These are phyloP conservation scores for Acrocephalus scirpaceus DNA, from an alignment of 2,797 vertebrate species.

Conservation along the genomic window DNA sequence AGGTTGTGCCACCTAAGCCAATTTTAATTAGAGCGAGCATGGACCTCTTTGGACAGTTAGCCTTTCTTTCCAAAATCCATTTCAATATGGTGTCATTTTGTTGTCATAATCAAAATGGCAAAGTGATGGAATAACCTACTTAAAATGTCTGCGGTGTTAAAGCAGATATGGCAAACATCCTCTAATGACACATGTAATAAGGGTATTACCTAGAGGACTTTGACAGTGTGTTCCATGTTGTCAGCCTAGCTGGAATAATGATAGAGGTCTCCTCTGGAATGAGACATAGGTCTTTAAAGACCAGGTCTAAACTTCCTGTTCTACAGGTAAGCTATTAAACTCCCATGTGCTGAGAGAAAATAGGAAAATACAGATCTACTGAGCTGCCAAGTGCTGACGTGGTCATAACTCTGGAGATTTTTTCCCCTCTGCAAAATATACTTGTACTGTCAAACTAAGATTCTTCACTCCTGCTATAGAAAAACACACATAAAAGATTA, in stretches of 20 bases:
- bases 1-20: slow-evolving; percentile 84
- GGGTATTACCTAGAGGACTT: slow-evolving; percentile 82
- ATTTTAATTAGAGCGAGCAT: slow-evolving; percentile 86
- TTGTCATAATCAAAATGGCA: slow-evolving; percentile 89
- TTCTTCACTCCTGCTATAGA: background rate
- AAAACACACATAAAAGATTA: background rate
- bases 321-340: slow-evolving; percentile 81
- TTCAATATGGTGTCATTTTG: slow-evolving; percentile 85
- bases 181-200: slow-evolving; percentile 78
- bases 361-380: background rate
- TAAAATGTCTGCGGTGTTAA: slow-evolving; percentile 80
- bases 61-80: slow-evolving; percentile 86
- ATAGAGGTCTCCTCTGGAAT: slow-evolving; percentile 75
- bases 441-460: background rate
- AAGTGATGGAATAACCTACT: slow-evolving; percentile 85
- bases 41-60: slow-evolving; percentile 86
- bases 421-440: slow-evolving; percentile 4
- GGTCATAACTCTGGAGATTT: background rate
- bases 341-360: slow-evolving; percentile 49
- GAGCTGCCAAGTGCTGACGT: slow-evolving; percentile 6
- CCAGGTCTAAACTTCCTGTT: slow-evolving; percentile 76
- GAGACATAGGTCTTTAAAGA: slow-evolving; percentile 81
- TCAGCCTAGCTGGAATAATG: slow-evolving; percentile 80
- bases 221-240: slow-evolving; percentile 82
- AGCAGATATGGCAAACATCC: slow-evolving; percentile 75